phyloP scores from a whole-genome alignment of 2,797 vertebrate species.

The Myotis planiceps region DNA sequence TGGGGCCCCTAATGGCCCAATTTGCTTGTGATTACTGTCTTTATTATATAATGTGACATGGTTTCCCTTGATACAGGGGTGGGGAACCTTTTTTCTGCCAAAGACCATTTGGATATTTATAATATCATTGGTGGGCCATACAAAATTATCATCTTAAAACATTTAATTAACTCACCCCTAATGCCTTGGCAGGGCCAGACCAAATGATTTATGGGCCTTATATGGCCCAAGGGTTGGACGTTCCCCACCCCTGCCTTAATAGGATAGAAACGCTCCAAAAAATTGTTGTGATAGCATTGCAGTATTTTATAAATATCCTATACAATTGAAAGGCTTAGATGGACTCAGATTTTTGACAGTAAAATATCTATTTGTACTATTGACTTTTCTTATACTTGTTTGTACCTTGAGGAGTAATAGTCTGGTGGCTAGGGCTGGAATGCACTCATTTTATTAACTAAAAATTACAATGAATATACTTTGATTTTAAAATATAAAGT shows the following conservation, averaged over 20 bases:
- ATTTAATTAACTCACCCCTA: too few relatives aligned
- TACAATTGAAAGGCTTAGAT: neutral
- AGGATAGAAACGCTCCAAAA: neutral
- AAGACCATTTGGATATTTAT: too few relatives aligned
- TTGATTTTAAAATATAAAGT: constrained; percentile 38
- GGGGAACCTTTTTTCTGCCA: too few relatives aligned
- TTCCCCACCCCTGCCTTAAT: neutral
- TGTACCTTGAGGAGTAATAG: neutral
- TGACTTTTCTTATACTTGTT: neutral
- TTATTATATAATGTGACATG: neutral
- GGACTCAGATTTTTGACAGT: neutral
- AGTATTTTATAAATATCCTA: neutral
- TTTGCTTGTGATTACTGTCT: neutral
- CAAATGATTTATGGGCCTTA: too few relatives aligned
- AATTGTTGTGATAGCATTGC: neutral
- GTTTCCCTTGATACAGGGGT: neutral
- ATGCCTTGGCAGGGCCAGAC: too few relatives aligned
- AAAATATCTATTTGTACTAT: neutral
- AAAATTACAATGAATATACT: neutral
- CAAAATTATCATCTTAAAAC: too few relatives aligned
- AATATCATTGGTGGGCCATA: too few relatives aligned
- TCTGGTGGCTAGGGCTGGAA: neutral
- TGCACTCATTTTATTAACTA: constrained; percentile 1
- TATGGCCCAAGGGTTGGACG: too few relatives aligned
- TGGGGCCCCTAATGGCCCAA: too few relatives aligned